Evolutionary conservation across 2,888 invertebrate genomes (phyloP), one percentile per base, ranked within the genome.

Genomic region (Platycnemis pennipes): DNA sequence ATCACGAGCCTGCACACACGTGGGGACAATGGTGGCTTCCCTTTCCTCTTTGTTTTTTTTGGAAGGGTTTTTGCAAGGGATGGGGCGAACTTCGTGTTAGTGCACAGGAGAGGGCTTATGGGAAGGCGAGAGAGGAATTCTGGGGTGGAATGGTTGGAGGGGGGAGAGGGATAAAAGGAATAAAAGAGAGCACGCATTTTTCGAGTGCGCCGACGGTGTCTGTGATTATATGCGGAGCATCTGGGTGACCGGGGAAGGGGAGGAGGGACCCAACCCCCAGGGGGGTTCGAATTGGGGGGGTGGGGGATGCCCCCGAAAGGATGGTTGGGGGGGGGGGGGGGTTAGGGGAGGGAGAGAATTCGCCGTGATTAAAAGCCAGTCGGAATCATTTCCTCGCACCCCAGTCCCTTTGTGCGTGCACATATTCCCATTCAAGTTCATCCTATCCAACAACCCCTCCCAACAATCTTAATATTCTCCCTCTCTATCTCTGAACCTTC

Each of bases 361-460:
- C 19, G 88, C 46, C 45, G 88, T 89, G 89, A 89, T 89, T 89
- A 89, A 89, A 89, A 89, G 89, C 89, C 89, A 89, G 89, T 89
- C 89, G 53, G 88, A 88, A 88, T 88, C 88, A 88, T 88, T 88
- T 49, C 49, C 88, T 49, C 88, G n/a, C 88, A 88, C 88, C 88
- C 87, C 26, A 45, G 26, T 45, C 49, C 19, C 49, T n/a, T 19
- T 19, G 49, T 49, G 49, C 49, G 19, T 49, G 11, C 49, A 49
- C 19, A 49, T 49, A 49, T 49, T 49, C 19, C 1, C 13, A 19
- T 49, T 22, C 56, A 22, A 22, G 56, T 56, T n/a, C 56, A 5
- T 56, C 56, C 19, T 22, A n/a, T 56, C 56, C 56, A 16, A 56
- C 56, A 56, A 7, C 63, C 63, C 63, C 63, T 63, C 63, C 63